Base-by-base conservation (phyloP, 2,888 invertebrate species). In the Steinernema hermaphroditum region DNA sequence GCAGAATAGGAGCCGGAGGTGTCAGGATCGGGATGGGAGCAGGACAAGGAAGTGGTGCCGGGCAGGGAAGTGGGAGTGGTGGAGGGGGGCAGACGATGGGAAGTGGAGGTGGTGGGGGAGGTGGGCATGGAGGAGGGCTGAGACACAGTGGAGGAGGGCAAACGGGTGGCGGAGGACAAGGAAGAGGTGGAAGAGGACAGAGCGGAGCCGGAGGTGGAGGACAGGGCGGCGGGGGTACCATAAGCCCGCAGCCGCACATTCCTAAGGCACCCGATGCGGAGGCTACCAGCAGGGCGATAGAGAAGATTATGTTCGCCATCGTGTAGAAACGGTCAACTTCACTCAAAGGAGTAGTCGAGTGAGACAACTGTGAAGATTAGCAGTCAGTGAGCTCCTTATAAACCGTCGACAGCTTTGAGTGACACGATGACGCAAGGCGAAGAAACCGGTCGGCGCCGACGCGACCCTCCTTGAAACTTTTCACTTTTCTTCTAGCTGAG, bases 171-270 rank as follows among this genome's bases (percentile, higher is more conserved):
- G 83, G 82, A 32, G 85, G 85, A 62, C 85, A 85, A 73, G 83
- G 84, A 12, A 81, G 83, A 57, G 80, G 81, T 16, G 81, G 82
- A 9, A 81, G 82, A 50, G 83, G 83, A 62, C 82, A 83, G 1
- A 54, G 16, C 12, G 84, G 83, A 57, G 81, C 81, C 22, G 81
- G 80, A 1, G 78, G 74, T 0, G 79, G 81, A 22, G 75, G 74
- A 73, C 81, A 80, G 0, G 78, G 46, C 72, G 74, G 49, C 34
- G 76, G 68, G 37, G 75, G 80, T n/a, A 76, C 76, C 54, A 27
- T 27, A 14, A 54, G 22, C 6, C 54, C 54, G 27, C 54, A 54
- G 2, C 54, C 54, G 54, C 54, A 54, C 54, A 54, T 54, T 12
- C 54, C 54, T 6, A 54, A 24, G 6, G 54, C 27, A 6, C 54